Conservation (phyloP, 2,113 vertebrate species). For the Nestor notabilis region DNA sequence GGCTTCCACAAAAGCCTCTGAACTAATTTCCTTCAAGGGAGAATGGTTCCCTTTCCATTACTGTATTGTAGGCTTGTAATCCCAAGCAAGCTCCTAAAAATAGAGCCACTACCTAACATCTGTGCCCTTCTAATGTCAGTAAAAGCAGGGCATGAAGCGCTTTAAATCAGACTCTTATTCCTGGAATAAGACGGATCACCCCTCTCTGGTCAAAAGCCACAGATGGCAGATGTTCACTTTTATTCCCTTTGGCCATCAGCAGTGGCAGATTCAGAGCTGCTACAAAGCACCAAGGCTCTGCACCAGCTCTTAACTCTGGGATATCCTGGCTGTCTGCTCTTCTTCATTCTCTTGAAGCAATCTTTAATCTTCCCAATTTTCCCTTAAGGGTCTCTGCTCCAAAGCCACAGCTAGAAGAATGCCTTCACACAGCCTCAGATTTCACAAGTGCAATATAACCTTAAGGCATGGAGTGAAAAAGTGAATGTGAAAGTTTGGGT, state of each 20-base stretch:
- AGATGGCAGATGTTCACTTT: conserved; percentile 29
- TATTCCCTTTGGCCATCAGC: neutral
- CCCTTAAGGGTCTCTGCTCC: neutral
- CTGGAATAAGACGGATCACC: neutral
- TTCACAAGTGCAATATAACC: neutral
- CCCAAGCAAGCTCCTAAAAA: neutral
- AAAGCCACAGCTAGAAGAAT: neutral
- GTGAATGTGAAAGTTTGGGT: neutral
- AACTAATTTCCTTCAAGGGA: neutral
- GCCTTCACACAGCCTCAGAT: neutral
- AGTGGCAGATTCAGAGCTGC: conserved; percentile 20
- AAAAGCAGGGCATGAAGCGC: neutral
- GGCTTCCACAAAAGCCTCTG: neutral
- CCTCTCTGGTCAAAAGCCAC: conserved; percentile 8
- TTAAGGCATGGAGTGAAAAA: neutral
- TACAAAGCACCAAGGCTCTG: neutral
- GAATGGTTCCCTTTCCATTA: neutral
- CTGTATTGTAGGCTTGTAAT: neutral
- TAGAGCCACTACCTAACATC: neutral
- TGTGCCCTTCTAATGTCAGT: conserved; percentile 1
- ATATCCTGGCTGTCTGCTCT: conserved; percentile 6
- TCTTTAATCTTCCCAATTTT: neutral
- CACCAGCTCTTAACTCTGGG: conserved; percentile 19
- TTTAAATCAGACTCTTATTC: neutral
- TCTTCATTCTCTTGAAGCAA: neutral